These are phyloP conservation scores for Lithophane semibrunnea DNA, from an alignment of 2,888 invertebrate genomes.

Conservation along the genomic window DNA sequence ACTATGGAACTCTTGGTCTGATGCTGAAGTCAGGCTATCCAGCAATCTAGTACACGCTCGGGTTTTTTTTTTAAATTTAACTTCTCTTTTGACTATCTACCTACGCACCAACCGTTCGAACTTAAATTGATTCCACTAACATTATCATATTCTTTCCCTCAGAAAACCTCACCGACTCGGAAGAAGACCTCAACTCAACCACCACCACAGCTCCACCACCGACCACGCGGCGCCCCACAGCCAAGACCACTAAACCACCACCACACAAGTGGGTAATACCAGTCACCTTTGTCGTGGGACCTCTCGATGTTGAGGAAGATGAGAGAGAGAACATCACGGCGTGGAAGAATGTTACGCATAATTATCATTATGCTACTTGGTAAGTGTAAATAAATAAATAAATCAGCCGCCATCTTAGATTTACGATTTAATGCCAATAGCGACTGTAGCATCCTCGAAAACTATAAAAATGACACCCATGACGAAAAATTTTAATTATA, in stretches of 20 bases:
- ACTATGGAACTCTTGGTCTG: no score
- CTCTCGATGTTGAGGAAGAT: conserved; percentile 84
- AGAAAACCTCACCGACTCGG: conserved; percentile 89
- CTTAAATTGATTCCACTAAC: neutral
- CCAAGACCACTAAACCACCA: conserved; percentile 76
- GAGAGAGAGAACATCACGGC: conserved; percentile 76
- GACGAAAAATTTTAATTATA: no score
- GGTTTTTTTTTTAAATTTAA: no score
- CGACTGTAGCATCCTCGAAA: no score
- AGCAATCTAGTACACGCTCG: no score
- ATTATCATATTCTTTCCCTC: neutral
- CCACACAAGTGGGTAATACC: conserved; percentile 94
- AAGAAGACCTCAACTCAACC: conserved; percentile 82
- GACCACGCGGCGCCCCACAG: conserved; percentile 72
- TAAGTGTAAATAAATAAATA: conserved; percentile 61
- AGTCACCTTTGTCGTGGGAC: conserved; percentile 93
- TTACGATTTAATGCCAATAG: no score
- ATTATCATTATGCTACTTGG: conserved; percentile 83
- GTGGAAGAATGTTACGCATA: conserved; percentile 79
- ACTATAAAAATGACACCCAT: no score
- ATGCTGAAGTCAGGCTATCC: no score
- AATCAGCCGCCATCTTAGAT: no score
- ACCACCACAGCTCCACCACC: conserved; percentile 76
- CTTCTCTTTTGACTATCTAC: no score
- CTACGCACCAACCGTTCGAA: no score